These are phyloP conservation scores for Oeneis ivallda DNA, from an alignment of 2,888 invertebrate species.

Conservation along the genomic window DNA sequence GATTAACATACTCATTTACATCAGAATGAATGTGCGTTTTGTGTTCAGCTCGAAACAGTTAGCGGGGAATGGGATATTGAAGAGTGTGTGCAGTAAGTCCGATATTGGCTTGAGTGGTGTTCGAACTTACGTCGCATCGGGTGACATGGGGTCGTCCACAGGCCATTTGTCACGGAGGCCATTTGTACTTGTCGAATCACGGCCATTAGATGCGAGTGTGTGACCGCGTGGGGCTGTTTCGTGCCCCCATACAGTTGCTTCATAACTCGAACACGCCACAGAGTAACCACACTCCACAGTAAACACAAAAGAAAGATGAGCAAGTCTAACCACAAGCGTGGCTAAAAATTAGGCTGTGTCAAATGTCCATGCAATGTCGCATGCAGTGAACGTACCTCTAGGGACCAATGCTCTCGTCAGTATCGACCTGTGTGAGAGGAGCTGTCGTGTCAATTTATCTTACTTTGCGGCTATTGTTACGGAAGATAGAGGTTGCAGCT, in stretches of 20 bases:
- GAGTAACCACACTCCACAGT: constrained; percentile 46
- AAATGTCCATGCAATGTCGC: constrained; percentile 41
- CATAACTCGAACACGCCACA: constrained; percentile 52
- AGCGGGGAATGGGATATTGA: constrained; percentile 42
- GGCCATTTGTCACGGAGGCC: constrained; percentile 80
- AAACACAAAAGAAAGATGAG: constrained; percentile 41
- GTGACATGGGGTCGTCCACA: constrained; percentile 73
- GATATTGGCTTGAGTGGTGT: constrained; percentile 64
- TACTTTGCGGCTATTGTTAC: constrained; percentile 77
- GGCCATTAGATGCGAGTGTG: constrained; percentile 80
- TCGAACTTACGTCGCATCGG: constrained; percentile 67
- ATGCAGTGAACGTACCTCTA: constrained; percentile 53
- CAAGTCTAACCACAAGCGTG: constrained; percentile 26
- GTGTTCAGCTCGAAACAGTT: constrained; percentile 40
- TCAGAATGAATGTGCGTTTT: constrained; percentile 43
- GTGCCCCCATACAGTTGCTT: constrained; percentile 62
- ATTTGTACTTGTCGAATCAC: constrained; percentile 83
- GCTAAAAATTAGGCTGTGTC: constrained; percentile 44
- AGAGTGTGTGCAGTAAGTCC: constrained; percentile 55
- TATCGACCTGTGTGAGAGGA: constrained; percentile 70
- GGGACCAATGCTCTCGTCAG: constrained; percentile 69
- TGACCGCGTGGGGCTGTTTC: constrained; percentile 75
- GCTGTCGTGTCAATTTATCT: constrained; percentile 76
- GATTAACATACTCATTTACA: constrained; percentile 47
- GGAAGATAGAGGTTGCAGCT: constrained; percentile 65